Evolutionary conservation across 2,113 vertebrate genomes (phyloP), one percentile per base, ranked within the genome.

Genomic region (Lepidothrix coronata): DNA sequence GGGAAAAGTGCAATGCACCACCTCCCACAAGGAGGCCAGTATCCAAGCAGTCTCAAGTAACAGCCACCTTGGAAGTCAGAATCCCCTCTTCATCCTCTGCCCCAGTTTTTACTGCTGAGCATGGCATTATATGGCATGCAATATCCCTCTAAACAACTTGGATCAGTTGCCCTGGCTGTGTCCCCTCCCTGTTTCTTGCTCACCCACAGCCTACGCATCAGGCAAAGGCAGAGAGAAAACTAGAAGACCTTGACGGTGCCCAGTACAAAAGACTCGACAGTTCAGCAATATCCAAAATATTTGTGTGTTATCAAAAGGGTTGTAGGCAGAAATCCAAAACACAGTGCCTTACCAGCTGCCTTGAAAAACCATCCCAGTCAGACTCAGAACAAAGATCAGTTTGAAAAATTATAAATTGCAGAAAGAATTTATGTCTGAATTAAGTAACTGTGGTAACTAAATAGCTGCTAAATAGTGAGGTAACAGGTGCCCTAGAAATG

Each of bases 261-360:
- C 37, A 61, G 14, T 54, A 22, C 46, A 48, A 82, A 89, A 33
- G 6, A 22, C 28, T 48, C 25, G 62, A 23, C 14, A 48, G 23
- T 58, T 79, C 68, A 88, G 23, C 43, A n/a, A 13, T 3, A 91
- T 44, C 23, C 48, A 35, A 16, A 66, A 43, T 23, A 51, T 17
- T 44, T 22, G 22, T 77, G 31, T 51, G 22, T 66, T 61, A 30
- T 1, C 33, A 46, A 5, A 25, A 75, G 4, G 1, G 7, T 21
- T 73, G 33, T 44, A 35, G 41, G 2, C 6, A 63, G n/a, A 73
- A 44, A 41, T 73, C 2, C 6, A 65, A 63, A 94, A 24, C 27
- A 43, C 8, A 3, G 11, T 0, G 0, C 13, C 2, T 3, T 62
- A 41, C 3, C 0, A 8, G 14, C 48, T 83, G 31, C 15, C 54